Evolutionary conservation across 1,140 invertebrate species (phyloP), one percentile per base, ranked within the genome.

Genomic region (Drosophila repleta): DNA sequence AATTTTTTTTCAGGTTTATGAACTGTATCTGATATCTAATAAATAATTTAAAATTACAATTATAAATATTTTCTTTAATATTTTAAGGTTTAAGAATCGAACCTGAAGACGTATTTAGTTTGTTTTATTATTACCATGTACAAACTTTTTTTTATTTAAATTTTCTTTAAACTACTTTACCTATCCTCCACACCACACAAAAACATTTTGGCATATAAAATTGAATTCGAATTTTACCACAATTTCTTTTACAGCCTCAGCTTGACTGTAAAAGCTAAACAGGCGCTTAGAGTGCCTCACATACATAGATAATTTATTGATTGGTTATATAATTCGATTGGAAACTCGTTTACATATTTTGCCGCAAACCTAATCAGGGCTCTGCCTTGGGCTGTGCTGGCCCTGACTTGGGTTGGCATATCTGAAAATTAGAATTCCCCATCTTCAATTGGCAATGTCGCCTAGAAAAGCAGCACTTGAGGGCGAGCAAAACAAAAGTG

Each of bases 401-500:
- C 56, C 20, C 1, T 17, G 43, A 18, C 24, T 13, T 37, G 39
- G 10, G 26, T 32, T 53, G 10, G 43, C 2, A 8, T 32, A 63
- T 39, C 58, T 63, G n/a, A 4, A 45, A 68, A 62, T 39, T 63
- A 15, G 39, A 4, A 48, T 37, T n/a, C 21, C 24, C 6, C 8
- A 71, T 69, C 51, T 46, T 6, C 17, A 58, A 29, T 52, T 57
- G 62, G 53, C 60, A 24, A 7, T 43, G 49, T 32, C 58, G 67
- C 52, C 52, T 13, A 26, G 7, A n/a, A 48, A 8, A 18, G 41
- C 29, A 32, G 45, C 11, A 49, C n/a, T 52, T 51, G 24, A 57
- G 68, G 52, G 41, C 11, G 24, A 56, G 24, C 18, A 65, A 57
- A 70, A 43, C 52, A 52, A 58, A 45, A 20, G 45, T 66, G 68